phyloP scores from a whole-genome alignment of 2,797 vertebrate species.

The Eospalax fontanierii region DNA sequence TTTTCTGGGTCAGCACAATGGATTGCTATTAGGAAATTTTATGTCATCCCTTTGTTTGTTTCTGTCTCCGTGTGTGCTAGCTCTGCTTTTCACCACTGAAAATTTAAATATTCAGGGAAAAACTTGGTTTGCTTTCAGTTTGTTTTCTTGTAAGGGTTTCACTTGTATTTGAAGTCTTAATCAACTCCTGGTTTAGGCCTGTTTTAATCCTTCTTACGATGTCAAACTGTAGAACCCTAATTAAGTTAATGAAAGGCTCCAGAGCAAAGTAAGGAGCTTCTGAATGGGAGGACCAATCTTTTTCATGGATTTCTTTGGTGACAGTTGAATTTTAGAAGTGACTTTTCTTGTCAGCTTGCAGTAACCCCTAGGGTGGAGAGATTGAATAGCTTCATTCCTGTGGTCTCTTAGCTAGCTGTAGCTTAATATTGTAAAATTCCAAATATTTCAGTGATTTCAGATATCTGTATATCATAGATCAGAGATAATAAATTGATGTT shows the following conservation, averaged over 20 bases:
- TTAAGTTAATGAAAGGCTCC: slow-evolving; percentile 61
- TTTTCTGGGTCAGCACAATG: slow-evolving; percentile 47
- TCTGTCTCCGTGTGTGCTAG: neutral
- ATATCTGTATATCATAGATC: slow-evolving; percentile 39
- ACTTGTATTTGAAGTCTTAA: slow-evolving; percentile 13
- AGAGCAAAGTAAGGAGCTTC: slow-evolving; percentile 49
- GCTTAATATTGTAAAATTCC: slow-evolving; percentile 18
- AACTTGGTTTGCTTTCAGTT: slow-evolving; percentile 24
- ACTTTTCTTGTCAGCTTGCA: neutral
- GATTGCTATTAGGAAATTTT: neutral
- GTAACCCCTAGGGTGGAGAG: neutral
- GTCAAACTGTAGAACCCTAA: slow-evolving; percentile 34
- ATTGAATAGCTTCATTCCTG: neutral
- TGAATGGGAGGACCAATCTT: neutral
- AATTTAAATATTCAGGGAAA: neutral
- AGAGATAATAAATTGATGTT: slow-evolving; percentile 27
- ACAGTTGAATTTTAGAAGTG: slow-evolving; percentile 59
- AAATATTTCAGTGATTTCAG: slow-evolving; percentile 44
- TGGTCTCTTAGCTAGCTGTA: neutral
- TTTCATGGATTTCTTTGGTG: neutral
- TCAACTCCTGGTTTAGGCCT: slow-evolving; percentile 26
- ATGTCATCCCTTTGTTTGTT: slow-evolving; percentile 18
- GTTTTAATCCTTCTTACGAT: slow-evolving; percentile 52
- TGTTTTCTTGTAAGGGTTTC: neutral
- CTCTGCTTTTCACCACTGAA: neutral